Base-by-base conservation (phyloP, 1,140 invertebrate species). In the Rhynchophorus ferrugineus region DNA sequence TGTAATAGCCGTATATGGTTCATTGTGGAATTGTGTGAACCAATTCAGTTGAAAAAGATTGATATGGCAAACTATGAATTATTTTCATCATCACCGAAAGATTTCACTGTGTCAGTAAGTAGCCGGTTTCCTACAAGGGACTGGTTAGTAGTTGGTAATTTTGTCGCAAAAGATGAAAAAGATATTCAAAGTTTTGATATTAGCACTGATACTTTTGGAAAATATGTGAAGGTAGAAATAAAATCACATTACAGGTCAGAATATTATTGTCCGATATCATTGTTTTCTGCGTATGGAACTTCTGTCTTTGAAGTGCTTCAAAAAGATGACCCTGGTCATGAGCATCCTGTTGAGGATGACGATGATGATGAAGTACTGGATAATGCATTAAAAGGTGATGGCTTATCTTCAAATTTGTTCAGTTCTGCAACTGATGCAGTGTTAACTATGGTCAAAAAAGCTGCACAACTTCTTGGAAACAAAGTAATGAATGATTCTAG, bases 21-120 rank as follows among this genome's bases (percentile, higher is more conserved):
- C 70, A 83, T 98, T 14, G 85, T 98, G 1, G 95, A 99, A 73
- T 77, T 99, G 0, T 99, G 97, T 70, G 96, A 99, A 67, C 87
- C 92, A 1, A 89, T 99, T 49, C 93, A 96, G 74, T 88, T 91
- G 0, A 85, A 90, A 64, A 89, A 89, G 69, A 85, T 98, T 54
- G 94, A 98, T 62, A 74, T 99, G 45, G 96, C 94, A 8, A 99
- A 98, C 69, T 95, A 96, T 68, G 97, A 99, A 73, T 72, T 99
- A 14, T 99, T 98, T 72, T 98, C 95, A 11, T 98, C 95, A 0
- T 89, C 87, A 11, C 95, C 95, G 3, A 88, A 88, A 69, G 88
- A 95, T 49, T 89, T 99, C 69, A 78, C 81, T 16, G 81, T 91
- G 0, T 89, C 78, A 49, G 83, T 94, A 8, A 91, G 90, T 62